phyloP scores from a whole-genome alignment of 2,113 vertebrate genomes.

The Grus americana region DNA sequence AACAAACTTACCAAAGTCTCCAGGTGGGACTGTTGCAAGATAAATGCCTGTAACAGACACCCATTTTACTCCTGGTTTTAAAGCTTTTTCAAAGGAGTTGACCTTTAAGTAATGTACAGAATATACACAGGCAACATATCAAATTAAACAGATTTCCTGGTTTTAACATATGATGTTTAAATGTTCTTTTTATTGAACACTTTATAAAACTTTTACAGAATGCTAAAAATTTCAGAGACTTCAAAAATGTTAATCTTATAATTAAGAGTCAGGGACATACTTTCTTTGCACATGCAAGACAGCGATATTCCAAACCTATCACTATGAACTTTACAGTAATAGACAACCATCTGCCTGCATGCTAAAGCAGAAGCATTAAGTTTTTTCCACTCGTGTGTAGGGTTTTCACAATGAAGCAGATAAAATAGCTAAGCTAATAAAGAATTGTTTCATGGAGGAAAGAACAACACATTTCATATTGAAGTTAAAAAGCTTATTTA shows the following conservation, averaged over 20 bases:
- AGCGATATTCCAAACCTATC: conserved; percentile 64
- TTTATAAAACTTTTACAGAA: conserved; percentile 69
- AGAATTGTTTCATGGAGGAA: neutral
- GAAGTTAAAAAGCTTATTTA: neutral
- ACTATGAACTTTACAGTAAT: conserved; percentile 68
- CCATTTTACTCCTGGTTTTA: conserved; percentile 47
- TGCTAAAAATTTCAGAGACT: conserved; percentile 46
- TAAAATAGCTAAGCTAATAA: neutral
- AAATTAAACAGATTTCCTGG: conserved; percentile 57
- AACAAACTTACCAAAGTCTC: neutral
- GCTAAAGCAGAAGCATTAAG: conserved; percentile 11
- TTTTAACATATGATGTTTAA: conserved; percentile 67
- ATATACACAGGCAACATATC: conserved; percentile 35
- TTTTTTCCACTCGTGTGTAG: neutral
- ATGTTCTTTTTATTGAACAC: conserved; percentile 55
- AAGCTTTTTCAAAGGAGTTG: conserved; percentile 44
- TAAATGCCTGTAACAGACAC: neutral
- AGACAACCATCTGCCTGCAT: conserved; percentile 69
- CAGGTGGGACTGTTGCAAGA: neutral
- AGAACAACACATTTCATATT: neutral
- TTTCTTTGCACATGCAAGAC: conserved; percentile 23
- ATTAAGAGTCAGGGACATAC: conserved; percentile 70
- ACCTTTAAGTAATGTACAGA: conserved; percentile 61
- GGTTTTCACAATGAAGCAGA: neutral
- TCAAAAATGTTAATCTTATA: conserved; percentile 76